These are phyloP conservation scores for Lochmaea capreae DNA, from an alignment of 2,888 invertebrate species.

Conservation along the genomic window DNA sequence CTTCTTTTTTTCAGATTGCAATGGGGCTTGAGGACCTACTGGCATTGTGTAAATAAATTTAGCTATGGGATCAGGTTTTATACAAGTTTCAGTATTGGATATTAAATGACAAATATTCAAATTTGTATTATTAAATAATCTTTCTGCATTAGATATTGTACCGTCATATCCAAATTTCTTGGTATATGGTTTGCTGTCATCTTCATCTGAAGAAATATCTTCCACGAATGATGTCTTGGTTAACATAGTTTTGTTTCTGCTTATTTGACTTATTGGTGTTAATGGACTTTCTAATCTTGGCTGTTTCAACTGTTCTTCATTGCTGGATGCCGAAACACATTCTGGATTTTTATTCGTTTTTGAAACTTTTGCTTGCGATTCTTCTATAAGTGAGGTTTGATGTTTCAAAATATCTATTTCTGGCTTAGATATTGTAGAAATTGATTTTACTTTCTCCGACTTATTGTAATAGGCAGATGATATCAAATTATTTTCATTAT, in stretches of 20 bases:
- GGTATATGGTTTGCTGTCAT: slow-evolving; percentile 9
- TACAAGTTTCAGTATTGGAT: neutral
- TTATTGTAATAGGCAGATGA: neutral
- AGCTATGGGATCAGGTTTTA: neutral
- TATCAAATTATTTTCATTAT: neutral
- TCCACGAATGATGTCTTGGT: slow-evolving; percentile 25
- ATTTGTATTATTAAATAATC: neutral
- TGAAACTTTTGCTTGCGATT: neutral
- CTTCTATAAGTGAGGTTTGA: neutral
- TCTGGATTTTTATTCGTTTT: neutral
- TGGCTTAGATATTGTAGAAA: neutral
- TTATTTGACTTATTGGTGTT: neutral
- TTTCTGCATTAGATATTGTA: neutral
- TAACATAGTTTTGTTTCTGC: neutral
- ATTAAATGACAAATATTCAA: neutral
- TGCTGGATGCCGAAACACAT: neutral
- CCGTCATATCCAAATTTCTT: neutral
- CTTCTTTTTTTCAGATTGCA: neutral
- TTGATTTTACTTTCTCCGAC: neutral
- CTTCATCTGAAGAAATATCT: slow-evolving; percentile 39
- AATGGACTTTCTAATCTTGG: neutral
- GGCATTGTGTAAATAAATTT: slow-evolving; percentile 6
- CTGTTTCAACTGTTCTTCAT: neutral
- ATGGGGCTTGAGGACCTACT: neutral
- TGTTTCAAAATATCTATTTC: neutral